phyloP scores from a whole-genome alignment of 2,888 invertebrate species.

The Melipona beecheii region DNA sequence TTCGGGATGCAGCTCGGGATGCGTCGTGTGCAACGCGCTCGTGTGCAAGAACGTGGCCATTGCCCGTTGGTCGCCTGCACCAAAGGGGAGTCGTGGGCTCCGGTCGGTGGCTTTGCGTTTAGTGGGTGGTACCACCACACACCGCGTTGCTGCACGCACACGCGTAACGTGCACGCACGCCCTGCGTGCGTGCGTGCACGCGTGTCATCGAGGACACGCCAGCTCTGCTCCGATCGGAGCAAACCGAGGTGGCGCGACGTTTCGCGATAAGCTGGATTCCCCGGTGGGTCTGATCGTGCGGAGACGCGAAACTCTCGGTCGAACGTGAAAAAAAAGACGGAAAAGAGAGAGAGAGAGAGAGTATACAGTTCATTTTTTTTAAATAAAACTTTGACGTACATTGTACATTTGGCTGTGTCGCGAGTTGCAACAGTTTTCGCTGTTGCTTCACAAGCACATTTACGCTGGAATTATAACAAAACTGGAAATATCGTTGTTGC shows the following conservation, averaged over 20 bases:
- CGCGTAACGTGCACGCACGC: constrained; percentile 17
- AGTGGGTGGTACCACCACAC: constrained; percentile 65
- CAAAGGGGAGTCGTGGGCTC: constrained; percentile 59
- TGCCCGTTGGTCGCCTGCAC: constrained; percentile 47
- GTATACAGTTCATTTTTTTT: too few species aligned
- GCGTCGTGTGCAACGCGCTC: constrained; percentile 39
- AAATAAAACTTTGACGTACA: too few species aligned
- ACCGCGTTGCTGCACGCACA: constrained; percentile 6
- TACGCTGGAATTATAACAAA: too few species aligned
- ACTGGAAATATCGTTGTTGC: too few species aligned
- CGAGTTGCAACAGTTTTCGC: too few species aligned
- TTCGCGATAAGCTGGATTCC: constrained; percentile 69
- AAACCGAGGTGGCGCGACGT: constrained; percentile 59
- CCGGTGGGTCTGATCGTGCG: constrained; percentile 45
- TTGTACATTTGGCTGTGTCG: too few species aligned
- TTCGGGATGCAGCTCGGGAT: constrained; percentile 58
- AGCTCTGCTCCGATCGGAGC: constrained; percentile 35
- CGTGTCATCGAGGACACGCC: constrained; percentile 51
- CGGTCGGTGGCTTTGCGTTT: constrained; percentile 65
- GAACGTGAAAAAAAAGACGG: background rate
- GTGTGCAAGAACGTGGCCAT: constrained; percentile 58
- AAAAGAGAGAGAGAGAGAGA: too few species aligned
- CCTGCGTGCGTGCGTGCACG: constrained; percentile 36
- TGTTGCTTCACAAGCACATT: too few species aligned
- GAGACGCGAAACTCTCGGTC: constrained; percentile 34